A percentile compares a stretch with the other conserved stretches of the same genome.
Conservation (phyloP, 2,113 vertebrate species). For the Micronycteris hirsuta region DNA sequence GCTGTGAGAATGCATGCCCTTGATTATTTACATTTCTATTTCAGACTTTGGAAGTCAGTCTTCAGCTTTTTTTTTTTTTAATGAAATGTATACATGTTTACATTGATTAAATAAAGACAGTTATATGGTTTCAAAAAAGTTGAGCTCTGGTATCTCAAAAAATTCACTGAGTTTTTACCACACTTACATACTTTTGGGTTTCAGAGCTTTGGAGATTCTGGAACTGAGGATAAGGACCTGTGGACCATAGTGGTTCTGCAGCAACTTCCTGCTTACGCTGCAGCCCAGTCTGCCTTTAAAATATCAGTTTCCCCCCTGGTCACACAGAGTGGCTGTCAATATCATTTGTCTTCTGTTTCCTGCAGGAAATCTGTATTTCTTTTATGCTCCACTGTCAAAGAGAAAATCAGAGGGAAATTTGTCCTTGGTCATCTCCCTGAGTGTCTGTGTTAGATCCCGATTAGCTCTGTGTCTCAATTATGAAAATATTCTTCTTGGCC, state of each 20-base stretch:
- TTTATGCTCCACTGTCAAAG: neutral
- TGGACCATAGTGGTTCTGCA: neutral
- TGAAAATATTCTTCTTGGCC: neutral
- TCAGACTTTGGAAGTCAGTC: neutral
- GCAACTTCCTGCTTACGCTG: neutral
- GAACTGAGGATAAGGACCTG: neutral
- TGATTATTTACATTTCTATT: neutral
- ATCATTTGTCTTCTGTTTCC: conserved; percentile 44
- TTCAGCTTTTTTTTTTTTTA: neutral
- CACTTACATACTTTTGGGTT: neutral
- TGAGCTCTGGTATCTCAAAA: neutral
- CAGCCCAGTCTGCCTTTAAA: neutral
- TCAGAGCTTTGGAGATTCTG: neutral
- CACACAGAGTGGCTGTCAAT: neutral
- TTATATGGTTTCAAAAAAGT: neutral
- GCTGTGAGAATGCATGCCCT: neutral
- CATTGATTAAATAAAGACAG: neutral
- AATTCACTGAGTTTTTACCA: neutral
- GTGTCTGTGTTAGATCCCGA: conserved; percentile 31
- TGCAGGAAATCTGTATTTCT: conserved; percentile 51
- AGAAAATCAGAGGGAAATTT: neutral
- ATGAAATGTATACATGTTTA: neutral
- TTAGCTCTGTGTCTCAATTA: neutral
- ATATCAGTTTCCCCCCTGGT: neutral
- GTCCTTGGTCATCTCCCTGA: neutral